A percentile compares a stretch with the other conserved stretches of the same genome.
These are phyloP conservation scores for Nothocercus julius DNA, from an alignment of 2,113 vertebrate genomes.

Conservation along the genomic window DNA sequence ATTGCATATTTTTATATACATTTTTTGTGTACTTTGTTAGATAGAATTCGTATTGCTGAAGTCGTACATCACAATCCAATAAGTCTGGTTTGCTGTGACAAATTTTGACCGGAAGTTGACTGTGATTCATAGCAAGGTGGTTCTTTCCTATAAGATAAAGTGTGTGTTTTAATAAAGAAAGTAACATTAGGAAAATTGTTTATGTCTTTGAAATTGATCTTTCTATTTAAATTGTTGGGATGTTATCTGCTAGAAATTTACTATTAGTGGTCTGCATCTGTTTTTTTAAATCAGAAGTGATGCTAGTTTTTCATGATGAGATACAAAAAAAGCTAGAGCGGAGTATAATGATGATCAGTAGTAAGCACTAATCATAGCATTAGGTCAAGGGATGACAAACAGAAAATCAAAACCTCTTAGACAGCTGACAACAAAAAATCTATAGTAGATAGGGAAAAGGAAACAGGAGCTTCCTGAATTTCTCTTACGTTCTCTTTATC, in stretches of 20 bases:
- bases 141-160: background rate
- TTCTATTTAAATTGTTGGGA: background rate
- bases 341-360: background rate
- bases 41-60: background rate
- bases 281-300: background rate
- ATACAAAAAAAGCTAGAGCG: background rate
- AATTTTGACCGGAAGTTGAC: background rate
- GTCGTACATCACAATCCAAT: background rate
- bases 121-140: background rate
- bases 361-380: background rate
- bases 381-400: background rate
- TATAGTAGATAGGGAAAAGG: background rate
- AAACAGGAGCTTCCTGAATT: background rate
- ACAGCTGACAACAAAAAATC: background rate
- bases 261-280: background rate
- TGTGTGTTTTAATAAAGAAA: background rate
- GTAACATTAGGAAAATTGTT: background rate
- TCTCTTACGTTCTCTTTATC: background rate
- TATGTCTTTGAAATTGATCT: background rate
- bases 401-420: background rate
- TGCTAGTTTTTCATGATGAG: background rate
- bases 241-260: background rate
- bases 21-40: background rate
- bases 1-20: fast-evolving
- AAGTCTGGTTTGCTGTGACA: background rate